Base-by-base conservation (phyloP, 2,797 vertebrate species). In the Enteromius paludinosus region DNA sequence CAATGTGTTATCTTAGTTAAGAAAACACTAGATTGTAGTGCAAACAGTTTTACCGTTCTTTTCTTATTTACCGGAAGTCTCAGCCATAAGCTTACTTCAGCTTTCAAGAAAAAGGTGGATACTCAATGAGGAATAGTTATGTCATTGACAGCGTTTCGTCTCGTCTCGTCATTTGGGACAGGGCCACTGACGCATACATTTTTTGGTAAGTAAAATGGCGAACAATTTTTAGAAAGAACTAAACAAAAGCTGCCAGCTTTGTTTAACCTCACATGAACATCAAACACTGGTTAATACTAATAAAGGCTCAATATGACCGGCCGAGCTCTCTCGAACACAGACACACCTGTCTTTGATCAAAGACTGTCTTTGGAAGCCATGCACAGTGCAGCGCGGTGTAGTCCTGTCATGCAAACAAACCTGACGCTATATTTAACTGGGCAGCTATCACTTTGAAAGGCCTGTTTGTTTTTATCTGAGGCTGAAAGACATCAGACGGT, bases 351-450 rank as follows among this genome's bases (percentile, higher is more conserved):
- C 61, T 74, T 81, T 52, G 45, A 74, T 74, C 59, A 74, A 73
- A 65, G 35, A 35, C 65, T 86, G 11, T 78, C 79, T 83, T 43
- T 84, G 56, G 64, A 78, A 71, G n/a, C 70, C n/a, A 71, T 30
- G 52, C 66, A 73, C 45, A 66, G 59, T 43, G 41, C 15, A 20
- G 30, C 11, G 28, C 14, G 23, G 56, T 41, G 17, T 18, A 52
- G 33, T 28, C 56, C 23, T 47, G 54, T 85, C 84, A 79, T 68
- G 80, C 79, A 79, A 78, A 84, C 74, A 84, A 82, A 86, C 75
- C 76, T 43, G 78, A 10, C 41, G 54, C 64, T 84, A 82, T 84
- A 84, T 86, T 84, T 79, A 86, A 84, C 52, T 10, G 56, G 30
- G 15, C 52, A 79, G 74, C 62, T 77, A 86, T 83, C 72, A 68